Base-by-base conservation (phyloP, 2,797 vertebrate species). In the Parauchenoglanis punctatus region DNA sequence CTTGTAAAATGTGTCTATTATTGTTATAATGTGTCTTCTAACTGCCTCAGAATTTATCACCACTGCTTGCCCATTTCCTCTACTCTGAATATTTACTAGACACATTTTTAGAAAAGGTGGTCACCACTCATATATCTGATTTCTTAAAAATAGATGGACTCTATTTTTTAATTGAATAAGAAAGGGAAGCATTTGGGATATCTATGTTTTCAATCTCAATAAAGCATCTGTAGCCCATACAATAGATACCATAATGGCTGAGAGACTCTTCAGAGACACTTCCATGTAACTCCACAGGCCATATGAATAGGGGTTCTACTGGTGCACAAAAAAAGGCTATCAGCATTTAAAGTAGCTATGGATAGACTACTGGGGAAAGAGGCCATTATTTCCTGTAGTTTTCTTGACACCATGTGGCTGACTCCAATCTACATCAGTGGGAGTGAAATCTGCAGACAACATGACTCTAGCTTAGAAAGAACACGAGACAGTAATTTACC, bases 341-440 rank as follows among this genome's bases (percentile, higher is more conserved):
- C 77, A 88, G 68, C 58, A 85, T 85, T 85, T 88, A 82, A 88
- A 85, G 68, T 85, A 81, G 73, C 83, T 85, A 81, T 81, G 76
- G 68, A 72, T 85, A 56, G 31, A 73, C 46, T 72, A 63, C 46
- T 76, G 77, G 52, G 59, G 49, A 88, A 85, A 73, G 58, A 85
- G 87, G 59, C 46, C 83, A 88, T 81, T 75, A 61, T 61, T 88
- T 40, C 68, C 68, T 81, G 84, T 85, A 85, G 67, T 46, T 81
- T 83, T 76, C 31, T 73, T 84, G 67, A 72, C 49, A 40, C 67
- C 28, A 84, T 72, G 82, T 54, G 67, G 49, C 82, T 72, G 31
- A 84, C 6, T 84, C 28, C 67, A 84, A 70, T 84, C 65, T 72
- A 56, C 49, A 58, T 72, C 49, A 2, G 20, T 84, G 28, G 65